Percentiles rank a stretch among this genome's conserved stretches.
Evolutionary conservation across 2,888 invertebrate genomes (phyloP).

Genomic region (Coleophora deauratella): DNA sequence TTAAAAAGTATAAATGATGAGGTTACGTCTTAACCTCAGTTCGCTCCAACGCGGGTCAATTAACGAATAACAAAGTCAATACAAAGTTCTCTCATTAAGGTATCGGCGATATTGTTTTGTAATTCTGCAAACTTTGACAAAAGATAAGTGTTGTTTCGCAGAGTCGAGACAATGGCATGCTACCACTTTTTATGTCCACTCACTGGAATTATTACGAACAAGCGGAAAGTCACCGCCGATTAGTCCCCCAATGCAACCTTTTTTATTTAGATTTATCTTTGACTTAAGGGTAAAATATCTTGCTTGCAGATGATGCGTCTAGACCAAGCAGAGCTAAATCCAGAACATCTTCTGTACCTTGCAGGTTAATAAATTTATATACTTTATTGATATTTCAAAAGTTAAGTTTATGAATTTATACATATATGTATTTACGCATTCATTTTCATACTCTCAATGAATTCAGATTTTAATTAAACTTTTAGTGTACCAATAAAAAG

Average conservation of each 20-base stretch:
- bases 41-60: constrained; percentile 43
- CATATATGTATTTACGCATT: too few species aligned
- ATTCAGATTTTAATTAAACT: constrained; percentile 3
- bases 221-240: constrained; percentile 42
- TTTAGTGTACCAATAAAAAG: constrained; percentile 4
- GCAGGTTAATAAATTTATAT: constrained; percentile 57
- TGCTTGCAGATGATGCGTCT: constrained; percentile 72
- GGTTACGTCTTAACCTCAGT: constrained; percentile 18
- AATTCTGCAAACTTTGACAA: constrained; percentile 62
- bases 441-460: background rate
- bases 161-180: constrained; percentile 64
- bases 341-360: constrained; percentile 69
- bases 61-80: constrained; percentile 66
- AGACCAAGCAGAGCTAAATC: constrained; percentile 73
- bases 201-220: constrained; percentile 46
- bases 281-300: constrained; percentile 34
- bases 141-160: constrained; percentile 68
- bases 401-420: too few species aligned
- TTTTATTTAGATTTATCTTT: constrained; percentile 14
- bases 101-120: constrained; percentile 55
- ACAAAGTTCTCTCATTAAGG: constrained; percentile 72
- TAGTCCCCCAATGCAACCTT: constrained; percentile 40
- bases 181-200: constrained; percentile 63
- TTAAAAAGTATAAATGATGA: constrained; percentile 21
- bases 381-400: constrained; percentile 10